A percentile compares a stretch with the other conserved stretches of the same genome.
Evolutionary conservation across 2,113 vertebrate genomes (phyloP).

Genomic region (Pogonocichla stellata): DNA sequence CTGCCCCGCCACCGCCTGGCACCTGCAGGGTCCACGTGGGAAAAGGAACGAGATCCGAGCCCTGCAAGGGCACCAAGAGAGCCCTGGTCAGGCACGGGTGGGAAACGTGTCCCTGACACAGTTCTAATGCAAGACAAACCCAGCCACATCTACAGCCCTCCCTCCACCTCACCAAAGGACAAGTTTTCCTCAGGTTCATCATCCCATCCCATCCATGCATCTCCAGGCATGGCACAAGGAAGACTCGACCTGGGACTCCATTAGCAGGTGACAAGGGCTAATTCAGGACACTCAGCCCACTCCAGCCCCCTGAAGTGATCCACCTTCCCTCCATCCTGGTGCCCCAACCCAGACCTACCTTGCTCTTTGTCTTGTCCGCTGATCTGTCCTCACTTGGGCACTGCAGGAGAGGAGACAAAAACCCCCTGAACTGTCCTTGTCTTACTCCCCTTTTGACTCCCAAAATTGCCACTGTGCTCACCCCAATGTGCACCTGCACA

Average conservation of each 20-base stretch:
- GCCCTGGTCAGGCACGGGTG: background rate
- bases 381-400: constrained; percentile 26
- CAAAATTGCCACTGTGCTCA: background rate
- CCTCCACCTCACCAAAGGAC: background rate
- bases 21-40: background rate
- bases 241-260: fast-evolving
- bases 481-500: fast-evolving
- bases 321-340: background rate
- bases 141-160: background rate
- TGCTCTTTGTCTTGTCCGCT: background rate
- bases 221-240: background rate
- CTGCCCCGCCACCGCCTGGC: fast-evolving
- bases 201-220: background rate
- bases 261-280: background rate
- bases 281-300: background rate
- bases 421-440: fast-evolving
- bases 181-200: background rate
- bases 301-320: background rate
- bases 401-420: constrained; percentile 25
- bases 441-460: background rate
- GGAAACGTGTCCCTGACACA: background rate
- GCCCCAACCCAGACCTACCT: background rate
- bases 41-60: background rate
- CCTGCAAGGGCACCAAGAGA: background rate
- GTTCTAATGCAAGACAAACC: background rate